Base-by-base conservation (phyloP, 1,140 invertebrate genomes). In the Eulimnadia texana region DNA sequence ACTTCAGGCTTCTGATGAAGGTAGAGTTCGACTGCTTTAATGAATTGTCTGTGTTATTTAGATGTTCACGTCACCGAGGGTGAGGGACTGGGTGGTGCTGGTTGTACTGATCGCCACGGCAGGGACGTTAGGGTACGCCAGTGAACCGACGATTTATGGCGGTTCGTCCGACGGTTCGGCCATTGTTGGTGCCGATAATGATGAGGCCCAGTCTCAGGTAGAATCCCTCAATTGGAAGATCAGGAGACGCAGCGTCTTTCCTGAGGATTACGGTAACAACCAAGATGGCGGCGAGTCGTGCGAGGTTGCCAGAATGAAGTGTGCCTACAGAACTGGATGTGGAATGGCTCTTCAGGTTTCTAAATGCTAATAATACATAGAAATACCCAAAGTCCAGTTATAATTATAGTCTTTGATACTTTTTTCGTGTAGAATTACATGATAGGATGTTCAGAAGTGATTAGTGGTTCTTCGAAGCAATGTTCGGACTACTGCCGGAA, bases 401-500 rank as follows among this genome's bases (percentile, higher is more conserved):
- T 42, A 42, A 42, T 42, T 6, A 42, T 42, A 42, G 33, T 1
- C 28, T 25, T 10, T 42, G 13, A 1, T 29, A 57, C 19, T 19
- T n/a, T 24, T 19, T 28, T 57, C 20, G 50, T 71, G 13, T 66
- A 69, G 67, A 82, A 82, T 67, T 89, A 88, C 72, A 75, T 88
- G 70, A 70, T 81, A 23, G 78, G 80, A 54, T 90, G 86, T 68
- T 80, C 80, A 2, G 78, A 78, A 13, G 78, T 86, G 13, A 76
- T 88, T 53, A 78, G 78, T 24, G 73, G 76, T 16, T 19, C 62
- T 29, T 68, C 70, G 23, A 69, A 66, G 19, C 65, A 72, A 19
- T 89, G 87, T 69, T 81, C 85, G 0, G 80, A 84, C 66, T 72
- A 77, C 20, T 89, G 86, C 70, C 79, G 82, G 63, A 78, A 84